phyloP scores from a whole-genome alignment of 2,797 vertebrate genomes.

The Aeoliscus strigatus region DNA sequence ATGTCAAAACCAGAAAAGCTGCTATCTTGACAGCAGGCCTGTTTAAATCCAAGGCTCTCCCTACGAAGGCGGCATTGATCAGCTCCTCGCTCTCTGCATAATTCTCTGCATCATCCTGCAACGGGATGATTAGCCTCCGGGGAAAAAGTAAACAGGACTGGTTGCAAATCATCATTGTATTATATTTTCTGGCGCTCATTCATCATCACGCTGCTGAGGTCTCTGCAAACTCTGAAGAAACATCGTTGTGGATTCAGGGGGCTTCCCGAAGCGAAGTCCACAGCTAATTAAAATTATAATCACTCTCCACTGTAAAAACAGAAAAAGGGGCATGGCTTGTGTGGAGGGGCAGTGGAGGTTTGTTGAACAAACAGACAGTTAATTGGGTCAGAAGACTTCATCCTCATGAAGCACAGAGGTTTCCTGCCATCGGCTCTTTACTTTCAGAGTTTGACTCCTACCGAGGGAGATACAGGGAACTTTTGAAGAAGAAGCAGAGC shows the following conservation, averaged over 20 bases:
- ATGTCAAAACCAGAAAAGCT: conserved; percentile 29
- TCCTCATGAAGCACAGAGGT: too few relatives aligned
- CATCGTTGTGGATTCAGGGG: conserved; percentile 73
- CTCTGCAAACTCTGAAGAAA: conserved; percentile 50
- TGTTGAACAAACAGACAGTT: too few relatives aligned
- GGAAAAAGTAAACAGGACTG: conserved; percentile 46
- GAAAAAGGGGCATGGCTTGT: too few relatives aligned
- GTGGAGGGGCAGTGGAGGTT: too few relatives aligned
- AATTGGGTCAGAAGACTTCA: too few relatives aligned
- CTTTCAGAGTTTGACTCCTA: too few relatives aligned
- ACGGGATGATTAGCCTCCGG: conserved; percentile 48
- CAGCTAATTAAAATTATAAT: conserved; percentile 75
- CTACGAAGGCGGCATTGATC: conserved; percentile 49
- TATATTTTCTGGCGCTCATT: conserved; percentile 32
- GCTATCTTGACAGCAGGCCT: conserved; percentile 30
- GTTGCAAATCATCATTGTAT: conserved; percentile 61
- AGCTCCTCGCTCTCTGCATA: conserved; percentile 39
- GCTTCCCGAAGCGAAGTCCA: conserved; percentile 68
- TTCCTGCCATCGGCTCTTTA: too few relatives aligned
- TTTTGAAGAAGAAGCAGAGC: too few relatives aligned
- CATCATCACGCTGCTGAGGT: conserved; percentile 34
- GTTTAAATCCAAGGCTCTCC: conserved; percentile 36
- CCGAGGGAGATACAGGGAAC: too few relatives aligned
- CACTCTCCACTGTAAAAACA: conserved; percentile 72
- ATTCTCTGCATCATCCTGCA: conserved; percentile 42